Evolutionary conservation across 2,888 invertebrate genomes (phyloP).

Genomic region (Omphaloscelis lunosa): DNA sequence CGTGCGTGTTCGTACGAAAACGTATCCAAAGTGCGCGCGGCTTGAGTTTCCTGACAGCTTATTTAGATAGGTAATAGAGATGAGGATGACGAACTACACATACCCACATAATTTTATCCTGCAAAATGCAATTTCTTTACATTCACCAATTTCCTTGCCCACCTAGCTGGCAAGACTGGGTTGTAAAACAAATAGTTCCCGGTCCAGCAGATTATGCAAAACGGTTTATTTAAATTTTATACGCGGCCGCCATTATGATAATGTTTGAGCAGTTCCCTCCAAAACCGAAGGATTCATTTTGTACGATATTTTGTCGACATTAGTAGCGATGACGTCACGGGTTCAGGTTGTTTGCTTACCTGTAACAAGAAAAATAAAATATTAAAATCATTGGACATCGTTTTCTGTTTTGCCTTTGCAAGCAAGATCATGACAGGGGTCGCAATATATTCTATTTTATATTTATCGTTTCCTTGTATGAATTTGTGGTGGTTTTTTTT

Average conservation of each 20-base stretch:
- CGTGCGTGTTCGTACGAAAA: too few species aligned
- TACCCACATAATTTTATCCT: background rate
- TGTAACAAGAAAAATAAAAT: conserved; percentile 54
- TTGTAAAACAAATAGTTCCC: conserved; percentile 43
- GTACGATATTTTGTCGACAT: conserved; percentile 40
- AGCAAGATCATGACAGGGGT: conserved; percentile 10
- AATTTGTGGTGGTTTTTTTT: background rate
- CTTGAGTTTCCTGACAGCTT: background rate
- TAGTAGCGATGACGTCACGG: conserved; percentile 33
- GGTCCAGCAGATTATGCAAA: conserved; percentile 70
- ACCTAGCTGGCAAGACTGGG: conserved; percentile 16
- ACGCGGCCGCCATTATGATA: conserved; percentile 67
- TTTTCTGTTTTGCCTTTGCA: conserved; percentile 20
- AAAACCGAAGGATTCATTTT: conserved; percentile 50
- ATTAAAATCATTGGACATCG: conserved; percentile 34
- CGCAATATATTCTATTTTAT: conserved; percentile 16
- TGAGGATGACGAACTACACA: background rate
- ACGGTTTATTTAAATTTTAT: conserved; percentile 73
- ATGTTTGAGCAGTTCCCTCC: conserved; percentile 62
- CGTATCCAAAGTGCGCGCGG: too few species aligned
- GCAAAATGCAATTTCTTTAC: conserved; percentile 7
- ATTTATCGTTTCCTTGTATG: conserved; percentile 7
- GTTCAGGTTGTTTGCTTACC: conserved; percentile 35
- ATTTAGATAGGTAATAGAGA: background rate
- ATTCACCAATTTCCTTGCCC: conserved; percentile 11